Evolutionary conservation across 2,113 vertebrate genomes (phyloP), one percentile per base, ranked within the genome.

Genomic region (Urocolius indicus): DNA sequence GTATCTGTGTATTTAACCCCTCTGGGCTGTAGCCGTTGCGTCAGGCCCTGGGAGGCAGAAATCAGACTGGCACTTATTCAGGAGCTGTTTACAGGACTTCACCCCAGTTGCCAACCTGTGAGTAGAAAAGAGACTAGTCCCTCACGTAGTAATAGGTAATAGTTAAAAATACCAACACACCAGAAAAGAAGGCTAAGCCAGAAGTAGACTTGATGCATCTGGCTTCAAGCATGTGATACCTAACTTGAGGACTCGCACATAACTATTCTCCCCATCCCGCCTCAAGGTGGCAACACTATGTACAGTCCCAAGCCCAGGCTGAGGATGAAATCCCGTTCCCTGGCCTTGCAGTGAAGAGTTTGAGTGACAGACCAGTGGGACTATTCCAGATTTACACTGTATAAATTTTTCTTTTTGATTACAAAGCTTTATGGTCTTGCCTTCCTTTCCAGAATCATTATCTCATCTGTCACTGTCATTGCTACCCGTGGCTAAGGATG

Each of bases 401-500:
- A 32, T 86, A 83, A 19, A 71, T 86, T 93, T 80, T 86, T 78
- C 65, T 67, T 76, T 78, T 48, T 63, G 59, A 81, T 93, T 91
- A 84, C 52, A 86, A 80, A 94, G 72, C 85, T 93, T 94, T 93
- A 90, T 46, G 52, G 55, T 85, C 68, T 78, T 36, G 75, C 67
- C 82, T 81, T 96, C 83, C 61, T 90, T 86, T 88, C 65, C 72
- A 86, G 79, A 93, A 71, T 77, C 85, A 41, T 90, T 80, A 92
- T 63, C 63, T 45, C 82, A 88, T 96, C 85, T 87, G 79, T 96
- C 93, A 93, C 58, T 87, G 93, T 82, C 95, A 75, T 1, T 57
- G 68, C 84, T 90, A 38, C 94, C 89, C 62, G 93, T 32, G 78
- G 46, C 89, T 90, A 45, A 90, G 87, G 82, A 90, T 92, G 76